These are phyloP conservation scores for Neopelma chrysocephalum DNA, from an alignment of 2,797 vertebrate genomes.

Conservation along the genomic window DNA sequence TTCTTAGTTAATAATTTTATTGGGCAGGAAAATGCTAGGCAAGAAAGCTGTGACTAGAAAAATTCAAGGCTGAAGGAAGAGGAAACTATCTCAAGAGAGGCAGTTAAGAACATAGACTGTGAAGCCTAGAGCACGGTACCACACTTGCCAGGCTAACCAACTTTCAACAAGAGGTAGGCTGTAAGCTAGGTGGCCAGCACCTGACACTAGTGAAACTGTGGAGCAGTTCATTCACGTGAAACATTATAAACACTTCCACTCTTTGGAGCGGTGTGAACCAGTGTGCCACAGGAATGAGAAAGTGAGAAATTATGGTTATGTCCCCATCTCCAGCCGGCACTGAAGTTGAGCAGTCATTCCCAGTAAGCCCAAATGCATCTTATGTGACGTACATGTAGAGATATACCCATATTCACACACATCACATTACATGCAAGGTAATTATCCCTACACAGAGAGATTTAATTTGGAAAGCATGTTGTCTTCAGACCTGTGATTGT, in stretches of 20 bases:
- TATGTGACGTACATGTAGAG: fast-evolving
- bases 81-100: background rate
- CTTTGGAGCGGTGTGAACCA: background rate
- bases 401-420: background rate
- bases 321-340: background rate
- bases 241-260: background rate
- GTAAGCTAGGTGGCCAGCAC: background rate
- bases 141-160: background rate
- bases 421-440: background rate
- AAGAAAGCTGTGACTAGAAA: background rate
- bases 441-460: background rate
- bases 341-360: background rate
- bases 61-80: background rate
- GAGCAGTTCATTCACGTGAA: background rate
- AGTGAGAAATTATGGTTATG: background rate
- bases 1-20: background rate
- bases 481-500: background rate
- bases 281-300: background rate
- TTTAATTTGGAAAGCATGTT: background rate
- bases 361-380: background rate
- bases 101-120: background rate
- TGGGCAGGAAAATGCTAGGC: background rate
- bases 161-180: background rate
- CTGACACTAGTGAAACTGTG: background rate
- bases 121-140: fast-evolving